Base-by-base conservation (phyloP, 2,797 vertebrate genomes). In the Parauchenoglanis ngamensis region DNA sequence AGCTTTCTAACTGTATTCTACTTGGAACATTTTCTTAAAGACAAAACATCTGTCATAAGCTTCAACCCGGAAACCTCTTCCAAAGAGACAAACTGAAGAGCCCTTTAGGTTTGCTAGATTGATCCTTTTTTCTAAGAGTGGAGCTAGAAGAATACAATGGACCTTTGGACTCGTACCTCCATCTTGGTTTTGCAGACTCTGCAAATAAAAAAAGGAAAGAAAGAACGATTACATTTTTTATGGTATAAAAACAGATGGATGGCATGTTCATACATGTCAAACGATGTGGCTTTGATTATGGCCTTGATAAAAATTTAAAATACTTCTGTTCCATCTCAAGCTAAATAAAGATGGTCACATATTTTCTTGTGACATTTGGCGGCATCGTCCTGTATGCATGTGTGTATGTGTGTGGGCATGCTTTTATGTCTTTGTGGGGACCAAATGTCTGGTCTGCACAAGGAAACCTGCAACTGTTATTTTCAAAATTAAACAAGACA, bases 141-240 rank as follows among this genome's bases (percentile, higher is more conserved):
- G 59, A 63, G 54, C 19, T 23, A 59, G 7, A 77, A 25, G 25
- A 52, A 77, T 17, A 57, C 8, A 87, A 17, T 78, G 61, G 46
- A 77, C 28, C 85, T 59, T 31, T 56, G 76, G 52, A 78, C 54
- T 11, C 95, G 93, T 97, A 99, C 98, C 98, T 96, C 96, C 96
- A 94, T 97, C 96, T 91, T 96, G 95, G 80, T 86, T 93, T 94
- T 96, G 96, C 93, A 98, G 95, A 94, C 96, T 97, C 98, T 99
- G 96, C 90, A 92, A 93, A 95, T 56, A 92, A 40, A 94, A 91
- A 93, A 12, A 76, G 2, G 19, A 85, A 93, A 91, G 92, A 85
- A 44, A 83, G 59, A 49, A 40, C 6, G 49, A 49, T 5, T 85
- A 21, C 6, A 23, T 81, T 68, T 80, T 78, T 54, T 25, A n/a